A percentile compares a stretch with the other conserved stretches of the same genome.
phyloP scores from a whole-genome alignment of 2,888 invertebrate species.

The Eupeodes latifasciatus region DNA sequence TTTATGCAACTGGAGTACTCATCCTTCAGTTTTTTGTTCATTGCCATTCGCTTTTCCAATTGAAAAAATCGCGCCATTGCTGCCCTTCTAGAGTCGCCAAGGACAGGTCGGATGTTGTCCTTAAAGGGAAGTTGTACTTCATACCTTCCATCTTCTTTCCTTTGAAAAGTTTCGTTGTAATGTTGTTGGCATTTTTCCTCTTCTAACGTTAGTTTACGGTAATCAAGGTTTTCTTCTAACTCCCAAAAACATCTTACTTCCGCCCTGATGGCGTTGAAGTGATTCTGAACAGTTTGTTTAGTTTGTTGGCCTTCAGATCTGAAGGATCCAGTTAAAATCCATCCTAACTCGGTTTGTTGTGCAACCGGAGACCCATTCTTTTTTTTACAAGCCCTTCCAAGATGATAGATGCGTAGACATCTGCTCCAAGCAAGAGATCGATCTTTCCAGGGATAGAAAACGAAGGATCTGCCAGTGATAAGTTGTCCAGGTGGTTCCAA shows the following conservation, averaged over 20 bases:
- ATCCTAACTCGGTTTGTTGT: conserved; percentile 39
- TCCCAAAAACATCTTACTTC: conserved; percentile 23
- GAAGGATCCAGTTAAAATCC: conserved; percentile 29
- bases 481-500: neutral
- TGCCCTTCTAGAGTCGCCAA: neutral
- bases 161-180: neutral
- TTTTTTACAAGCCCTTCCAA: conserved; percentile 17
- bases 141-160: neutral
- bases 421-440: conserved; percentile 20
- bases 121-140: neutral
- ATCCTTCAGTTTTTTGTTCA: neutral
- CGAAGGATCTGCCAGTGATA: conserved; percentile 29
- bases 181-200: neutral
- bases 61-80: conserved; percentile 39
- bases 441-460: conserved; percentile 33
- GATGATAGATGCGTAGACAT: conserved; percentile 38
- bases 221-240: neutral
- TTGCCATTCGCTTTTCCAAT: neutral
- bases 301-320: neutral
- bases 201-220: neutral
- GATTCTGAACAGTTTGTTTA: conserved; percentile 11
- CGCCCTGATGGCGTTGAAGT: conserved; percentile 1
- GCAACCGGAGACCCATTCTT: conserved; percentile 23
- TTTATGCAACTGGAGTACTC: conserved; percentile 1
- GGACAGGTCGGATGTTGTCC: neutral